These are phyloP conservation scores for Stramonita haemastoma DNA, from an alignment of 2,888 invertebrate species.

Conservation along the genomic window DNA sequence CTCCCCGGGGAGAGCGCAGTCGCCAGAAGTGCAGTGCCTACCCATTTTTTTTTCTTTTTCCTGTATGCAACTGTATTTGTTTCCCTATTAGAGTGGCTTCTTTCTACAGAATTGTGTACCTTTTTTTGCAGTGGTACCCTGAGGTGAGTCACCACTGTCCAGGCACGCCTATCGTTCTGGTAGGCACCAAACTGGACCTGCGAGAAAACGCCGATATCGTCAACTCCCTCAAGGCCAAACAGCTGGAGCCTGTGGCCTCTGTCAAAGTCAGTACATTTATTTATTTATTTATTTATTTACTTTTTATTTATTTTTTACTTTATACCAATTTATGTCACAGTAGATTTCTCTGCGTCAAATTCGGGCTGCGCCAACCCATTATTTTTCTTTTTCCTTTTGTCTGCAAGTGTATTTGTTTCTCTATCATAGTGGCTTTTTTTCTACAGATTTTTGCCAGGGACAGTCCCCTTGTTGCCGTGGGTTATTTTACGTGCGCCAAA, in stretches of 20 bases:
- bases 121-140: constrained; percentile 25
- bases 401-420: too few relatives aligned
- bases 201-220: constrained; percentile 3
- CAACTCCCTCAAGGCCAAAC: background rate
- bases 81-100: too few relatives aligned
- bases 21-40: too few relatives aligned
- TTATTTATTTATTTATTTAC: background rate
- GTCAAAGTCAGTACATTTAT: background rate
- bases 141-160: constrained; percentile 37
- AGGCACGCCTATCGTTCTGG: constrained; percentile 26
- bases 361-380: background rate
- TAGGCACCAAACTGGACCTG: constrained; percentile 36
- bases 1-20: too few relatives aligned
- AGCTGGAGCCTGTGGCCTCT: constrained; percentile 14
- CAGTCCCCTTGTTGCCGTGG: too few relatives aligned
- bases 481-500: too few relatives aligned
- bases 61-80: too few relatives aligned
- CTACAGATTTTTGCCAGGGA: too few relatives aligned
- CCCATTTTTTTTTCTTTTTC: background rate
- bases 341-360: background rate
- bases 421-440: too few relatives aligned
- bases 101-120: background rate
- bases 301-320: background rate
- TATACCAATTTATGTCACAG: background rate
- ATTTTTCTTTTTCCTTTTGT: background rate